Base-by-base conservation (phyloP, 2,888 invertebrate species). In the Phasia obesa region DNA sequence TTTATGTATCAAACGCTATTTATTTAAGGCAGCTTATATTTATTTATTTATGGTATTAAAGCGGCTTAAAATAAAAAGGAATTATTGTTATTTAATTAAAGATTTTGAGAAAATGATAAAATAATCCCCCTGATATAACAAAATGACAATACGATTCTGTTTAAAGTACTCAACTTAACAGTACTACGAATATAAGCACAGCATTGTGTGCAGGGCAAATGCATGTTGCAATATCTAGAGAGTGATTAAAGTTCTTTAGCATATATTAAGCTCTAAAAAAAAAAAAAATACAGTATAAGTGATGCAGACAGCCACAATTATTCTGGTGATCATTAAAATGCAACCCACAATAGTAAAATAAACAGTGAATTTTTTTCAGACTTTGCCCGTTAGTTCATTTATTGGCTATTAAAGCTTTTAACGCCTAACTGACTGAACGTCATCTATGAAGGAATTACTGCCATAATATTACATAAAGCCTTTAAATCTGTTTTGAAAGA, bases 71-170 rank as follows among this genome's bases (percentile, higher is more conserved):
- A 53, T 59, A 35, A 81, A 81, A 81, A 76, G 76, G 76, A 71
- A 76, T 76, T 81, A 81, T 76, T 81, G 70, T 81, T 81, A 76
- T 81, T 81, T 81, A 81, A 81, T 81, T 81, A 81, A 67, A 81
- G 76, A 81, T 81, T 71, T 76, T 47, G 5, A 49, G 15, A 62
- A 69, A 60, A 47, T 19, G 76, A 77, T 77, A 77, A 77, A 51
- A 44, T 51, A 53, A 69, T 60, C 31, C 51, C 38, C 23, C 23
- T 59, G 69, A 60, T 76, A 51, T 67, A 21, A 23, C 44, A 76
- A n/a, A 69, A 69, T 53, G 76, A 77, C 76, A 77, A 76, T 27
- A 19, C 60, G 15, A 57, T 27, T 42, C 15, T 25, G 9, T 42
- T 15, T 7, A 27, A 42, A 19, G 19, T 49, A 17, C 19, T 62